Evolutionary conservation across 53 echinoderm and acorn worm genomes (phyloP).

Genomic region (Henricia sp.): DNA sequence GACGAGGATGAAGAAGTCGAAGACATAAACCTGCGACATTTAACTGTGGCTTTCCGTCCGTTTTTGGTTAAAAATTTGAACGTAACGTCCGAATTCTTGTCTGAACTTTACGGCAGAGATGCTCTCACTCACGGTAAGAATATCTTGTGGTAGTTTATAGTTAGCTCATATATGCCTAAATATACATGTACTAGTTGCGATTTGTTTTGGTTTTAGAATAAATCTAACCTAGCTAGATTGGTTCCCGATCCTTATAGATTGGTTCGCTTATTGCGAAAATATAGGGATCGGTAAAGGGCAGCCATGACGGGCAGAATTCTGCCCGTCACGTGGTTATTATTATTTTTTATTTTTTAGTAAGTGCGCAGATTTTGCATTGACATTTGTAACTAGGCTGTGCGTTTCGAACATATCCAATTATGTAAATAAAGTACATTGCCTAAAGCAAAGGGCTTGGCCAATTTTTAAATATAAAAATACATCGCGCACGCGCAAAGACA

Average conservation of each 20-base stretch:
- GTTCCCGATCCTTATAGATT: neutral
- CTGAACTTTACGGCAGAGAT: neutral
- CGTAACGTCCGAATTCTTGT: conserved; percentile 8
- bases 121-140: neutral
- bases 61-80: neutral
- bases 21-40: neutral
- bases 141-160: neutral
- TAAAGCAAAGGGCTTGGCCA: too few species aligned
- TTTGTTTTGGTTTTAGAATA: neutral
- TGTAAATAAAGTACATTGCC: too few species aligned
- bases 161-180: neutral
- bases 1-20: conserved; percentile 15
- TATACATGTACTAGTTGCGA: neutral
- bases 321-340: too few species aligned
- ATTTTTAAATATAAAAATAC: too few species aligned
- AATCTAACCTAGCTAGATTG: neutral
- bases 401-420: too few species aligned
- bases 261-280: too few species aligned
- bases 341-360: too few species aligned
- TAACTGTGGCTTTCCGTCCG: conserved; percentile 26
- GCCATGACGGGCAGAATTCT: too few species aligned
- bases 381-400: too few species aligned
- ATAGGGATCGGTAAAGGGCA: too few species aligned
- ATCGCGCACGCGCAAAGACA: too few species aligned
- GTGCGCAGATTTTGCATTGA: too few species aligned